phyloP scores from a whole-genome alignment of 2,888 invertebrate species.

The Phasia obesa region DNA sequence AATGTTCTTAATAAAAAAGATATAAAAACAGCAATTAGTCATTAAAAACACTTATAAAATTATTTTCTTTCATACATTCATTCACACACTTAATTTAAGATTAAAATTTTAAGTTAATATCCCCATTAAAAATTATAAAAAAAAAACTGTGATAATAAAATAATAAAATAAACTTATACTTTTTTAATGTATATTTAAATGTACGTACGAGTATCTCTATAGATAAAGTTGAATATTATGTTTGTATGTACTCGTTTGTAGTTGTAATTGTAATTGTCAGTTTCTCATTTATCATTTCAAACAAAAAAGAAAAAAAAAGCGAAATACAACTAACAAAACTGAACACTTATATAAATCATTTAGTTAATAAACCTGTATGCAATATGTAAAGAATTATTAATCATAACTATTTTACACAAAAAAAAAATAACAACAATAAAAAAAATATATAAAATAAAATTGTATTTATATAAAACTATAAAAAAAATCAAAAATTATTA shows the following conservation, averaged over 20 bases:
- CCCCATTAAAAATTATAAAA: constrained; percentile 54
- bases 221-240: constrained; percentile 37
- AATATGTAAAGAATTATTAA: constrained; percentile 59
- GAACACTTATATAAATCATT: constrained; percentile 32
- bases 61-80: constrained; percentile 19
- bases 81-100: constrained; percentile 34
- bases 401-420: constrained; percentile 31
- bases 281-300: constrained; percentile 63
- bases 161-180: constrained; percentile 61
- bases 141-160: constrained; percentile 69
- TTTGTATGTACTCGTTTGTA: constrained; percentile 35
- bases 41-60: constrained; percentile 44
- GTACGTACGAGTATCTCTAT: constrained; percentile 19
- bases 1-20: constrained; percentile 15
- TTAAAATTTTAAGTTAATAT: constrained; percentile 48
- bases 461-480: constrained; percentile 57
- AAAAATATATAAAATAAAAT: constrained; percentile 51
- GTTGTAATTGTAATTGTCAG: constrained; percentile 31
- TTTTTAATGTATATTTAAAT: constrained; percentile 29
- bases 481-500: constrained; percentile 16
- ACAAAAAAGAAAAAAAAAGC: constrained; percentile 5
- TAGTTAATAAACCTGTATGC: constrained; percentile 49
- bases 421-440: not conserved
- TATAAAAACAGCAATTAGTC: constrained; percentile 23
- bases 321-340: not conserved